Evolutionary conservation across 2,113 vertebrate genomes (phyloP).

Genomic region (Sebastes schlegelii): DNA sequence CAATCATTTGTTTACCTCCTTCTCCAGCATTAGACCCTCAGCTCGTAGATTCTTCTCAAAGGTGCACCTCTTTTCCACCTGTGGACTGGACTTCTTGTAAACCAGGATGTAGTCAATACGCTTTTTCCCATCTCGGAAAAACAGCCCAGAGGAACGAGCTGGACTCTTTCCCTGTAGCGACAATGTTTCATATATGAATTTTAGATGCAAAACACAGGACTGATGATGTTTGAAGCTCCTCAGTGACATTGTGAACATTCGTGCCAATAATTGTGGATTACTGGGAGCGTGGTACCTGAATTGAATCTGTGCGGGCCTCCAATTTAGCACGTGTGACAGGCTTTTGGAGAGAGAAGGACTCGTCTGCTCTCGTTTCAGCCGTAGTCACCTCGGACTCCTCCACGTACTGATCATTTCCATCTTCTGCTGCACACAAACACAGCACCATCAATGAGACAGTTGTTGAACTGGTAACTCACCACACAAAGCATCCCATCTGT

Average conservation of each 20-base stretch:
- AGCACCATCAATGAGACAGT: constrained; percentile 10
- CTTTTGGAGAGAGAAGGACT: constrained; percentile 89
- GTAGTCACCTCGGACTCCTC: constrained; percentile 91
- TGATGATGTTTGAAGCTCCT: background rate
- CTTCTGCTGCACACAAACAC: constrained; percentile 77
- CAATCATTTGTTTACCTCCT: constrained; percentile 87
- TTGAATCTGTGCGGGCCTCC: constrained; percentile 86
- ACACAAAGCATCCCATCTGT: background rate
- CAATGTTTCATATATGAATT: constrained; percentile 1
- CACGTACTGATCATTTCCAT: constrained; percentile 86
- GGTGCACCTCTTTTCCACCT: constrained; percentile 96
- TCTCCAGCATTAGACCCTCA: constrained; percentile 97
- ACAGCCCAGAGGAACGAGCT: constrained; percentile 86
- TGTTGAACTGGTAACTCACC: background rate
- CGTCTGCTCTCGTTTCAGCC: constrained; percentile 88
- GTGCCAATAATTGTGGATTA: background rate
- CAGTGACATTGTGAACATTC: background rate
- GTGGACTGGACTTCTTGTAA: constrained; percentile 95
- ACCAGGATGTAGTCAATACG: constrained; percentile 98
- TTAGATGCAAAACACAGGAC: constrained; percentile 1
- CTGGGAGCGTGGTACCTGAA: constrained; percentile 83
- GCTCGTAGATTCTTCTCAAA: constrained; percentile 98
- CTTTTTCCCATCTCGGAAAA: constrained; percentile 97
- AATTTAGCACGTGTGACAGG: constrained; percentile 85
- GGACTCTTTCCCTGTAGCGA: constrained; percentile 81